These are phyloP conservation scores for Bombyx mori DNA, from an alignment of 1,140 invertebrate genomes.

Conservation along the genomic window ASM3026992v2 NC_085111.1:8906501-8907000, in stretches of 20 bases:
- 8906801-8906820: too few species aligned
- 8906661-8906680: slow-evolving; percentile 53
- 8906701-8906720: slow-evolving; percentile 52
- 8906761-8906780: slow-evolving; percentile 24
- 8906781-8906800: too few species aligned
- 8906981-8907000: background rate
- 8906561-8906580: background rate
- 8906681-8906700: slow-evolving; percentile 55
- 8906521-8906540: slow-evolving; percentile 2
- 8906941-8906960: background rate
- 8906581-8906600: slow-evolving; percentile 19
- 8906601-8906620: slow-evolving; percentile 62
- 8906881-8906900: too few species aligned
- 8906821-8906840: too few species aligned
- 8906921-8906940: too few species aligned
- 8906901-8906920: slow-evolving; percentile 6
- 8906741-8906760: slow-evolving; percentile 51
- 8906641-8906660: slow-evolving; percentile 60
- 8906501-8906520: slow-evolving; percentile 11
- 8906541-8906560: slow-evolving; percentile 1
- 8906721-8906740: slow-evolving; percentile 38
- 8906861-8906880: too few species aligned
- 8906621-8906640: slow-evolving; percentile 64
- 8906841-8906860: too few species aligned
- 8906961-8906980: background rate